Conservation (phyloP, 2,888 invertebrate genomes). For the Pyrrhia umbra region DNA sequence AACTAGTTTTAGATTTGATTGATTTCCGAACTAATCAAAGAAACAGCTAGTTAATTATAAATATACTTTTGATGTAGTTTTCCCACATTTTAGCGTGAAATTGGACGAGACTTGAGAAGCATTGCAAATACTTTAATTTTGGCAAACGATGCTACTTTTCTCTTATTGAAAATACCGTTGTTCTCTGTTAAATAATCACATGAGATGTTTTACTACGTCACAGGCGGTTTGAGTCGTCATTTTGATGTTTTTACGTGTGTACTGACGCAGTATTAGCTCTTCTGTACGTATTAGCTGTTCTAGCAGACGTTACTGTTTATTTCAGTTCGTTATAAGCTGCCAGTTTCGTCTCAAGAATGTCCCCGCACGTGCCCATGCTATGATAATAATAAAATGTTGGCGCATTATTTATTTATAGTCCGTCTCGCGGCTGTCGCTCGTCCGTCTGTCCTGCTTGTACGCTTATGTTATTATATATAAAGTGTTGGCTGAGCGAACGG, state of each 20-base stretch:
- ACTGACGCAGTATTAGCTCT: constrained; percentile 54
- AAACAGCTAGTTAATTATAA: constrained; percentile 56
- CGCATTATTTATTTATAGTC: constrained; percentile 90
- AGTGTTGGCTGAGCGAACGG: constrained; percentile 63
- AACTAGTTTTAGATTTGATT: constrained; percentile 59
- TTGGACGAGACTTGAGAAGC: constrained; percentile 30
- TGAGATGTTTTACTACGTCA: constrained; percentile 46
- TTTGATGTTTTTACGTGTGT: constrained; percentile 49
- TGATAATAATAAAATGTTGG: constrained; percentile 90
- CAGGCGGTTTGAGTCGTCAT: constrained; percentile 49
- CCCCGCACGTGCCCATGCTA: constrained; percentile 87
- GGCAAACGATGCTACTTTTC: constrained; percentile 26
- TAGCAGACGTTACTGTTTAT: constrained; percentile 71
- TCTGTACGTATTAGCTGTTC: constrained; percentile 56
- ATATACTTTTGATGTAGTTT: constrained; percentile 44
- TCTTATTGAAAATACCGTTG: constrained; percentile 32
- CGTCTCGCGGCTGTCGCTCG: constrained; percentile 89
- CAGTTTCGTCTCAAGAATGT: constrained; percentile 83
- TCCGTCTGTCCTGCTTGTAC: constrained; percentile 83
- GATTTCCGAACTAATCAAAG: constrained; percentile 49
- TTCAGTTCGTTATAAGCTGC: constrained; percentile 78
- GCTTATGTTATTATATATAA: constrained; percentile 79
- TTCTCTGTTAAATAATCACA: constrained; percentile 30
- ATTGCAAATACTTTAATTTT: constrained; percentile 30
- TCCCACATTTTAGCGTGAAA: constrained; percentile 48